Conservation (phyloP, 2,888 invertebrate species). For the Monopis laevigella region DNA sequence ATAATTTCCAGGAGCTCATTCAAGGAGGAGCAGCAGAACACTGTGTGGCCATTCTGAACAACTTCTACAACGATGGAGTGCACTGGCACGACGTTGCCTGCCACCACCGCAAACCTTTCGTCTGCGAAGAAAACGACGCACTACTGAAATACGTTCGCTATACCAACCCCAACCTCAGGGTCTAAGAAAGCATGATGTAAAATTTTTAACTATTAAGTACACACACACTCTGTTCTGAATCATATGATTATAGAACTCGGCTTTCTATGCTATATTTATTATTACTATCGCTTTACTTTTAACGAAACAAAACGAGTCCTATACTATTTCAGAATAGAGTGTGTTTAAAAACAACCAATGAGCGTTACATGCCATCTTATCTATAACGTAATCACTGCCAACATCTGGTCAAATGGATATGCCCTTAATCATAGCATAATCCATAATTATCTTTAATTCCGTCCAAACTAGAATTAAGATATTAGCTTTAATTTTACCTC, state of each 20-base stretch:
- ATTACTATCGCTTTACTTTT: not conserved
- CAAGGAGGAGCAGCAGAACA: constrained; percentile 88
- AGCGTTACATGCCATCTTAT: constrained; percentile 1
- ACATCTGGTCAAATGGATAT: not conserved
- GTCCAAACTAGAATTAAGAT: constrained; percentile 5
- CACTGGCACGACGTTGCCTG: constrained; percentile 94
- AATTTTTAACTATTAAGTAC: not conserved
- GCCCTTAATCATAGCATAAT: too few relatives aligned
- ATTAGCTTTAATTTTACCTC: constrained; percentile 28
- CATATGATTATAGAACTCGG: too few relatives aligned
- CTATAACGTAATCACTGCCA: constrained; percentile 7
- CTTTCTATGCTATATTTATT: constrained; percentile 5
- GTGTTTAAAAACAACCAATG: not conserved
- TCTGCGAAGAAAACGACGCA: constrained; percentile 89
- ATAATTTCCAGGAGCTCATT: constrained; percentile 70
- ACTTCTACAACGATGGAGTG: constrained; percentile 91
- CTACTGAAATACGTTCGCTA: constrained; percentile 86
- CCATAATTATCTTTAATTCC: not conserved
- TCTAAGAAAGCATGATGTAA: constrained; percentile 47
- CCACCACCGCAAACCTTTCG: constrained; percentile 88
- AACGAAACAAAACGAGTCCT: too few relatives aligned
- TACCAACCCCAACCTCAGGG: constrained; percentile 80
- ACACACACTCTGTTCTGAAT: not conserved
- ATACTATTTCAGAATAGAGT: constrained; percentile 1
- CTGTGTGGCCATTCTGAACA: constrained; percentile 85